Evolutionary conservation across 2,888 invertebrate genomes (phyloP), one percentile per base, ranked within the genome.

Genomic region (Sphecodes monilicornis): DNA sequence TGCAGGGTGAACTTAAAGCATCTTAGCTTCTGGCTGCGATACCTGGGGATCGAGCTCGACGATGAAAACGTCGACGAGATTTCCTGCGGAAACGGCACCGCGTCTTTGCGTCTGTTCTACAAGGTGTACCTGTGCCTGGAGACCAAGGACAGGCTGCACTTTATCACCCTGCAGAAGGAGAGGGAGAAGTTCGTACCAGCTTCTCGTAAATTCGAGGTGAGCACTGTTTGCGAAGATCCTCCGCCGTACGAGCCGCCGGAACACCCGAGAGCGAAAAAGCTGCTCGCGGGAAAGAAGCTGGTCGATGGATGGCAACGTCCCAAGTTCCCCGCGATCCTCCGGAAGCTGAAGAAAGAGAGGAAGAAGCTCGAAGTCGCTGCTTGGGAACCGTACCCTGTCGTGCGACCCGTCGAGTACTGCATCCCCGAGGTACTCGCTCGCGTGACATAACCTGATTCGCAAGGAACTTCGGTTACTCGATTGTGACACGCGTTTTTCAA

Each of bases 101-200:
- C 96, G 0, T 93, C 96, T 10, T 93, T 96, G 6, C 95, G 96
- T 46, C 90, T 97, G 1, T 96, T 96, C 91, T 97, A 97, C 93
- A 96, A 96, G 92, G 93, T 97, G 6, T 97, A 96, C 91, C 94
- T 97, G 13, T 95, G 95, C 85, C 94, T 97, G 73, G 96, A 96
- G 88, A 96, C 96, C 91, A 96, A 95, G 92, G 96, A 96, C 89
- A 95, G 95, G 70, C 94, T 96, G 22, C 94, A 96, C 90, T 96
- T 96, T 89, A 95, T 96, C 41, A 95, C 96, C 86, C 92, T 95
- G 78, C 96, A 96, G 89, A 95, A 90, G 57, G 91, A 92, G 74
- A 88, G 92, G 5, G 92, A 92, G 46, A 91, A 89, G n/a, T 91
- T 87, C 10, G 86, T 92, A 11, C 90, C 92, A 0, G 81, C 76